A percentile compares a stretch with the other conserved stretches of the same genome.
phyloP scores from a whole-genome alignment of 2,888 invertebrate species.

The Ectemnius cavifrons region DNA sequence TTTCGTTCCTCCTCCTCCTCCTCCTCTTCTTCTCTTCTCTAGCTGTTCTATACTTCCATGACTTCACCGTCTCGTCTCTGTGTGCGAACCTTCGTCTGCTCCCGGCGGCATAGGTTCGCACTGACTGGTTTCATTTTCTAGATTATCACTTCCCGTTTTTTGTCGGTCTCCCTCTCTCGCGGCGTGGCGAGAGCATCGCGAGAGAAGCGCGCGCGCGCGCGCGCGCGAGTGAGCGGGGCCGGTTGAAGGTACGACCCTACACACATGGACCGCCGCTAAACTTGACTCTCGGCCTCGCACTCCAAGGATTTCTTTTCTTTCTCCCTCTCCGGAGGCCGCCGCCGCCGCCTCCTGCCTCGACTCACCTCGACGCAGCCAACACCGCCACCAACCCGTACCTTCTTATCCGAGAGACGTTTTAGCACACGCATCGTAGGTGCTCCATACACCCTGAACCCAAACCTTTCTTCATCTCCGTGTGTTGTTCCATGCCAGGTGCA shows the following conservation, averaged over 20 bases:
- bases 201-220: neutral
- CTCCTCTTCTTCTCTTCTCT: too few species aligned
- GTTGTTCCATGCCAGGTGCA: slow-evolving; percentile 37
- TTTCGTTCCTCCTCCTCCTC: too few species aligned
- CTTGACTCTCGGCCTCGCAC: slow-evolving; percentile 28
- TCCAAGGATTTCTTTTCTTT: slow-evolving; percentile 28
- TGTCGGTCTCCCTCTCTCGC: neutral
- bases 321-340: slow-evolving; percentile 26
- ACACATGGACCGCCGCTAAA: slow-evolving; percentile 30
- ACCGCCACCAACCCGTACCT: too few species aligned
- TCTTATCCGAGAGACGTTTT: neutral
- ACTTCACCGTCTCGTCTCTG: too few species aligned
- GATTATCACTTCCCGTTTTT: neutral
- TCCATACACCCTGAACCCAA: neutral
- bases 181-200: too few species aligned
- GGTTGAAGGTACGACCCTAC: slow-evolving; percentile 25
- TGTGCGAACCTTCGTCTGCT: too few species aligned
- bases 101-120: too few species aligned
- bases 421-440: slow-evolving; percentile 24
- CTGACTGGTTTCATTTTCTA: neutral
- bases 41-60: too few species aligned
- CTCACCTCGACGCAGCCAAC: too few species aligned
- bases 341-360: neutral
- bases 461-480: slow-evolving; percentile 23
- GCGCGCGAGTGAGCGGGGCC: neutral